These are phyloP conservation scores for Drosophila neonasuta DNA, from an alignment of 2,888 invertebrate species.

Conservation along the genomic window DNA sequence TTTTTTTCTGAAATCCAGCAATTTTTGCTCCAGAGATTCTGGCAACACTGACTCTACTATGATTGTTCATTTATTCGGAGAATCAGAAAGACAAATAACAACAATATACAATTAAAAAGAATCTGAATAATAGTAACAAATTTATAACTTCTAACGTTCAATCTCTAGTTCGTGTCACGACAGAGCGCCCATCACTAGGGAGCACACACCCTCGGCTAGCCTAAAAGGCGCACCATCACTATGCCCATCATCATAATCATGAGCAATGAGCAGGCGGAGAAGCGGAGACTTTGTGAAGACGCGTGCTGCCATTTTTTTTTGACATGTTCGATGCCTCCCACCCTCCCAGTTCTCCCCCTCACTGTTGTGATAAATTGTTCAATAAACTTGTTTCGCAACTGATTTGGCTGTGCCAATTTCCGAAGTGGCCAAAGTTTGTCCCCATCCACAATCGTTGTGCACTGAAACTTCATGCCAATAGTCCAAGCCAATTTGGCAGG, in stretches of 20 bases:
- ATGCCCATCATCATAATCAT: slow-evolving; percentile 40
- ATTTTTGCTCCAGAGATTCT: too few species aligned
- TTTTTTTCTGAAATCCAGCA: too few species aligned
- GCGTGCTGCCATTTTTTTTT: slow-evolving; percentile 57
- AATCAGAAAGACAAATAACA: too few species aligned
- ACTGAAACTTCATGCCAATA: slow-evolving; percentile 56
- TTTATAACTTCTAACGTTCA: too few species aligned
- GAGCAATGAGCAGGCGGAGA: slow-evolving; percentile 5
- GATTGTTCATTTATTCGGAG: too few species aligned
- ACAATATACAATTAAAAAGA: too few species aligned
- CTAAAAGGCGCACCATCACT: slow-evolving; percentile 10
- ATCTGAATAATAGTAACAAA: too few species aligned
- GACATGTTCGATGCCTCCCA: slow-evolving; percentile 42
- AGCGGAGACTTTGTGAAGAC: slow-evolving; percentile 27
- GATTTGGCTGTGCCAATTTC: slow-evolving; percentile 64
- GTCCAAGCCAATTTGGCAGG: slow-evolving; percentile 24
- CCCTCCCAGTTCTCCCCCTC: neutral
- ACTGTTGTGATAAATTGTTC: slow-evolving; percentile 67
- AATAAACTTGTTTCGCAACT: slow-evolving; percentile 74
- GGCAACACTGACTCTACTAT: too few species aligned
- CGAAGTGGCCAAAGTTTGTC: slow-evolving; percentile 47
- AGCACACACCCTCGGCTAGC: slow-evolving; percentile 12
- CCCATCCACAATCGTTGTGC: neutral
- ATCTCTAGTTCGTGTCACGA: neutral
- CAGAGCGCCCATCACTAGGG: slow-evolving; percentile 5